phyloP scores from a whole-genome alignment of 2,888 invertebrate species.

The Mantis religiosa region DNA sequence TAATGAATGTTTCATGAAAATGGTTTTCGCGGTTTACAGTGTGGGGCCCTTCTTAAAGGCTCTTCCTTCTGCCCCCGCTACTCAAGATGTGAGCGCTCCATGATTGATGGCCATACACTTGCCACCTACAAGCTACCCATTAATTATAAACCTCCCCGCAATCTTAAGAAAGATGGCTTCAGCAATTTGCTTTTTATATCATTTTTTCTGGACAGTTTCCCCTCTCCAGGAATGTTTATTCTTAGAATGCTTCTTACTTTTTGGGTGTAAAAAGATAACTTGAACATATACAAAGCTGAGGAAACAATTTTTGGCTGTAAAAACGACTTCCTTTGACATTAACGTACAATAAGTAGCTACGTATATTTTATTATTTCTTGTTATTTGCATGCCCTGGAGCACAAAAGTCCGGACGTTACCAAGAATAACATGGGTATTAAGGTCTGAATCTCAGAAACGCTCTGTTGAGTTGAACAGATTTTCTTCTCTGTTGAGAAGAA shows the following conservation, averaged over 20 bases:
- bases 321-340: too few species aligned
- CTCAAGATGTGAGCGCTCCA: conserved; percentile 14
- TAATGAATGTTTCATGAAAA: conserved; percentile 16
- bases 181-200: conserved; percentile 21
- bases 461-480: too few species aligned
- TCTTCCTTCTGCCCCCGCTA: neutral
- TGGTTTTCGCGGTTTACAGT: neutral
- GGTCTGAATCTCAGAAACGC: too few species aligned
- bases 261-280: neutral
- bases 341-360: too few species aligned
- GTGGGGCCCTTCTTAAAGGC: neutral
- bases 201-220: neutral
- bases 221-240: neutral
- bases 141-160: conserved; percentile 23
- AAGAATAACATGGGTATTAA: too few species aligned
- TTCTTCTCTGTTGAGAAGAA: too few species aligned
- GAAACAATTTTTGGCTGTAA: too few species aligned
- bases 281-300: neutral
- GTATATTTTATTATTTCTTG: too few species aligned
- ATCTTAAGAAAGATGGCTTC: conserved; percentile 25
- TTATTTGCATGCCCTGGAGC: too few species aligned
- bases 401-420: too few species aligned
- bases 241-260: neutral
- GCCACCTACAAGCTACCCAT: conserved; percentile 26
- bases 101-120: conserved; percentile 26